Percentiles rank a stretch among this genome's conserved stretches.
phyloP scores from a whole-genome alignment of 2,797 vertebrate species.

The Vireo griseus region DNA sequence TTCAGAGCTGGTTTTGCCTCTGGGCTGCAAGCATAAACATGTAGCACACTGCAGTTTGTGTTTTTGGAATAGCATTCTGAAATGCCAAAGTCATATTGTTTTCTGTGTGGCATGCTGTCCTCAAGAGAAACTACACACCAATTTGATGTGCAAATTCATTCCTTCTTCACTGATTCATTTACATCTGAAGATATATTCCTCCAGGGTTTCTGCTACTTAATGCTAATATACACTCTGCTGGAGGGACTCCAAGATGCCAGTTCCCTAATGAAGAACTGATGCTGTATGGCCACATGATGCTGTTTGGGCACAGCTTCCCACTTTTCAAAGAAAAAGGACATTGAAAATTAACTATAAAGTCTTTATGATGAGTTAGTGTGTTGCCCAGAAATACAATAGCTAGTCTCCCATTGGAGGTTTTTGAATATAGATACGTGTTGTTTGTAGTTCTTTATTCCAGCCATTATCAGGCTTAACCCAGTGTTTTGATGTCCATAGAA shows the following conservation, averaged over 20 bases:
- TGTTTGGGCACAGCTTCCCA: neutral
- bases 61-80: neutral
- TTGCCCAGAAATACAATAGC: neutral
- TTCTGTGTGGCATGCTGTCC: neutral
- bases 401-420: neutral
- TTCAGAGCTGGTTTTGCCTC: neutral
- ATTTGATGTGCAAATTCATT: slow-evolving; percentile 6
- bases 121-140: neutral
- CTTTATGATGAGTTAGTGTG: neutral
- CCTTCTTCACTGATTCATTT: neutral
- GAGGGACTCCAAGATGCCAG: neutral
- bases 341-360: neutral
- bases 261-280: neutral
- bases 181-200: neutral
- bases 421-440: neutral
- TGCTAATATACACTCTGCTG: neutral
- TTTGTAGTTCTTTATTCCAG: neutral
- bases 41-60: neutral
- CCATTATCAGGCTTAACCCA: neutral
- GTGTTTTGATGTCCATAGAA: neutral
- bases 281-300: neutral
- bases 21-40: neutral
- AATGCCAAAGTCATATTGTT: neutral
- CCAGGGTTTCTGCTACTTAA: neutral
- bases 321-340: neutral